These are phyloP conservation scores for Cyprinodon tularosa DNA, from an alignment of 2,113 vertebrate genomes.

Conservation along the genomic window DNA sequence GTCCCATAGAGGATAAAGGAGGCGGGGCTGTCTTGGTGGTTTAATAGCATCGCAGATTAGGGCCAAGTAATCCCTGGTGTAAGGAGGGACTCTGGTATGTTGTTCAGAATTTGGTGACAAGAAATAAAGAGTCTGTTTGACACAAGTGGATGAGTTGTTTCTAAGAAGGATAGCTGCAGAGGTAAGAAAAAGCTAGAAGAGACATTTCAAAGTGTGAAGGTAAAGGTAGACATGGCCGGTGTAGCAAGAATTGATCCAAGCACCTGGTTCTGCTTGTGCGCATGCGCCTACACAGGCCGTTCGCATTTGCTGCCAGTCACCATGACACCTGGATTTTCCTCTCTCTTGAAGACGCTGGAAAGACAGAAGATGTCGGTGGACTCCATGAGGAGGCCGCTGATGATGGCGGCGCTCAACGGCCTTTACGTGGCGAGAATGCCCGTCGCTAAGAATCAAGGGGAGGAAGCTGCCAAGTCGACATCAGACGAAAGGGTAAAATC, in stretches of 20 bases:
- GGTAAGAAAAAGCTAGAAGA: slow-evolving; percentile 23
- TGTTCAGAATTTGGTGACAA: slow-evolving; percentile 39
- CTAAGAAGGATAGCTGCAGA: slow-evolving; percentile 18
- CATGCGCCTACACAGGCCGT: background rate
- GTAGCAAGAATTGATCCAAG: background rate
- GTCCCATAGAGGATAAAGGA: slow-evolving; percentile 29
- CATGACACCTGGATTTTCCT: slow-evolving; percentile 81
- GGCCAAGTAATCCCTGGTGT: slow-evolving; percentile 69
- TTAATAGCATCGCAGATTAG: slow-evolving; percentile 78
- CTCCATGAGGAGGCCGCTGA: slow-evolving; percentile 94
- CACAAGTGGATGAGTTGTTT: slow-evolving; percentile 4
- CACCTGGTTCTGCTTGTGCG: slow-evolving; percentile 7
- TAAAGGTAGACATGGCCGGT: background rate
- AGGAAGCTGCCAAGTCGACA: slow-evolving; percentile 81
- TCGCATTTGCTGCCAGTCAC: slow-evolving; percentile 30
- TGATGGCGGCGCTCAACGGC: slow-evolving; percentile 93
- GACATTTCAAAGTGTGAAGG: slow-evolving; percentile 15
- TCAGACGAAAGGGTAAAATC: slow-evolving; percentile 91
- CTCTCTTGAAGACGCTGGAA: slow-evolving; percentile 94
- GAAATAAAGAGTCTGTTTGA: slow-evolving; percentile 17
- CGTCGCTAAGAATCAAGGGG: slow-evolving; percentile 83
- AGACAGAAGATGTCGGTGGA: slow-evolving; percentile 97
- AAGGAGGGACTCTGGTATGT: slow-evolving; percentile 56
- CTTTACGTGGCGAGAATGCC: slow-evolving; percentile 89
- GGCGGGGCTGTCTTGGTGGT: slow-evolving; percentile 50